These are phyloP conservation scores for Nephrotoma flavescens DNA, from an alignment of 2,888 invertebrate genomes.

Conservation along the genomic window DNA sequence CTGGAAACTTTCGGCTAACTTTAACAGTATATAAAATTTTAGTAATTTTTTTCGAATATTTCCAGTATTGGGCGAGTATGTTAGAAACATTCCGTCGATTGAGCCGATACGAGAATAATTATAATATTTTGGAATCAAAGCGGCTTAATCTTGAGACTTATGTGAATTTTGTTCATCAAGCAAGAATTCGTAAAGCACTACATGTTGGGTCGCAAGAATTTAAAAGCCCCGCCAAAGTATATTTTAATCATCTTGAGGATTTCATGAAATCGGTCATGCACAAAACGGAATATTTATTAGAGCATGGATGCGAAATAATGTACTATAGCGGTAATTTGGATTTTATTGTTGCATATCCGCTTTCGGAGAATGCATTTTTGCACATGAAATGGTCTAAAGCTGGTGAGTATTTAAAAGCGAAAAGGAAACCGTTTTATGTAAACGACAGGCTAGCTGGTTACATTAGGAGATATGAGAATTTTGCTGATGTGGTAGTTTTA, in stretches of 20 bases:
- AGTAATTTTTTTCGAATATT: conserved; percentile 12
- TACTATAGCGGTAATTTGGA: conserved; percentile 39
- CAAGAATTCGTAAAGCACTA: conserved; percentile 34
- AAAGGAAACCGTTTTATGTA: conserved; percentile 34
- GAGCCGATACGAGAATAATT: conserved; percentile 34
- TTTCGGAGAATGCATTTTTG: conserved; percentile 39
- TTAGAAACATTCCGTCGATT: conserved; percentile 33
- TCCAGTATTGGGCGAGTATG: conserved; percentile 37
- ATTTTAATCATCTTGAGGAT: conserved; percentile 36
- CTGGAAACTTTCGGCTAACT: no score
- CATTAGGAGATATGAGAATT: conserved; percentile 38
- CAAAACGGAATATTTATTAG: conserved; percentile 38
- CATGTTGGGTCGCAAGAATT: conserved; percentile 39
- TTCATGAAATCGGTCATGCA: conserved; percentile 42
- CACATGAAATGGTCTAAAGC: conserved; percentile 35
- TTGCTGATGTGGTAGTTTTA: conserved; percentile 44
- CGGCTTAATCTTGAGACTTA: conserved; percentile 17
- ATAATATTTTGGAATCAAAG: conserved; percentile 36
- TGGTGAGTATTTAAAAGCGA: conserved; percentile 33
- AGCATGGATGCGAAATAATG: conserved; percentile 32
- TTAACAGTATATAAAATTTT: no score
- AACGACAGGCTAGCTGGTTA: conserved; percentile 39
- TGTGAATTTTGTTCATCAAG: conserved; percentile 32
- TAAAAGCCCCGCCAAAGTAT: conserved; percentile 36
- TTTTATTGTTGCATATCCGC: conserved; percentile 48